Evolutionary conservation across 2,888 invertebrate species (phyloP).

Genomic region (Pristionchus exspectatus): DNA sequence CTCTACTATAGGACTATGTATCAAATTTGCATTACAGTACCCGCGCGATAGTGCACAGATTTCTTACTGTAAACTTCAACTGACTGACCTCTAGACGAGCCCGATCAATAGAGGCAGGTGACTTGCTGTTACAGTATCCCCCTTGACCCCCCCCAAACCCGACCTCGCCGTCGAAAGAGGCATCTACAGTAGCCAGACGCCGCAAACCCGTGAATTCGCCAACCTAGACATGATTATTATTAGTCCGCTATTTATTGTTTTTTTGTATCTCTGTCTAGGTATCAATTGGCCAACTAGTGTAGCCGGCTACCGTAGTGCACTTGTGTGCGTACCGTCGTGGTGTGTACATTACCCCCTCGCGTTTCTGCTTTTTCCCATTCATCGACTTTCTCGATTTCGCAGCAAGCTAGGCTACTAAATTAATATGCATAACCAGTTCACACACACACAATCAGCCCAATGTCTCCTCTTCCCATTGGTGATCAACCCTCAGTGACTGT

Average conservation of each 20-base stretch:
- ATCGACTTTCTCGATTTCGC: neutral
- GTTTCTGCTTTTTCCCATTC: constrained; percentile 15
- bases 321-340: neutral
- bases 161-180: constrained; percentile 1
- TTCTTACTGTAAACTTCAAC: neutral
- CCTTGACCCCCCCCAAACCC: neutral
- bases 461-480: neutral
- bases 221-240: constrained; percentile 24
- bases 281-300: constrained; percentile 36
- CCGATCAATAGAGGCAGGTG: neutral
- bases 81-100: neutral
- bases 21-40: neutral
- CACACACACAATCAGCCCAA: neutral
- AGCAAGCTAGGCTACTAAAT: constrained; percentile 35
- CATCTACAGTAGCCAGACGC: constrained; percentile 50
- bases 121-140: neutral
- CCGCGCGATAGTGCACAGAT: neutral
- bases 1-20: neutral
- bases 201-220: constrained; percentile 51
- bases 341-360: constrained; percentile 19
- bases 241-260: constrained; percentile 21
- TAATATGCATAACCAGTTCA: neutral
- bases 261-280: constrained; percentile 17
- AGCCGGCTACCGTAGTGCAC: constrained; percentile 51
- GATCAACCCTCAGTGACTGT: constrained; percentile 44